Base-by-base conservation (phyloP, 1,140 invertebrate genomes). In the Spodoptera litura region DNA sequence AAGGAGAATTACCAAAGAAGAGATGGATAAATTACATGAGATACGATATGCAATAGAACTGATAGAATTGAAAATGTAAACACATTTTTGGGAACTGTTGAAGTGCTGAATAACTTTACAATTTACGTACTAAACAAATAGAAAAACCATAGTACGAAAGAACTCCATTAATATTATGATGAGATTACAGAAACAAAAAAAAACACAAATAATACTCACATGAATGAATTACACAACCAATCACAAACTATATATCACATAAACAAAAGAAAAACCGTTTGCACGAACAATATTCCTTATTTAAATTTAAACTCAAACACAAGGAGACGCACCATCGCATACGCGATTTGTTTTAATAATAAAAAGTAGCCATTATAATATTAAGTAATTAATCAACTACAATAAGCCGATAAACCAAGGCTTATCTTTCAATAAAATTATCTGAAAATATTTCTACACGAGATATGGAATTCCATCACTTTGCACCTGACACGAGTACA, bases 341-440 rank as follows among this genome's bases (percentile, higher is more conserved):
- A 20, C 35, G 13, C 10, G 15, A 52, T 56, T 38, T 38, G 35
- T 49, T 10, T 49, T 6, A 71, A 55, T 51, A 71, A 35, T 20
- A 53, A 10, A 58, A 44, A 73, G 13, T 11, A 15, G 27, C 20
- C 20, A 59, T 44, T 59, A 31, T 59, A 64, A 64, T 49, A 49
- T 64, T 64, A 44, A 59, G 11, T 72, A 73, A 73, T 73, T 71
- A 71, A 71, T 71, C 71, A 6, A 49, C 49, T n/a, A 49, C 8
- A 25, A 25, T 73, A 73, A 73, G 8, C 71, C 71, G 71, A 73
- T 73, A 73, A 72, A 35, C 13, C 13, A 10, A 38, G 38, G 35
- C 15, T 58, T 59, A 59, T 59, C 71, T 31, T 10, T 44, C 35
- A 73, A 27, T 11, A 38, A 38, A 55, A 72, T 72, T 56, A 72